These are phyloP conservation scores for Listronotus bonariensis DNA, from an alignment of 1,140 invertebrate species.

Conservation along the genomic window DNA sequence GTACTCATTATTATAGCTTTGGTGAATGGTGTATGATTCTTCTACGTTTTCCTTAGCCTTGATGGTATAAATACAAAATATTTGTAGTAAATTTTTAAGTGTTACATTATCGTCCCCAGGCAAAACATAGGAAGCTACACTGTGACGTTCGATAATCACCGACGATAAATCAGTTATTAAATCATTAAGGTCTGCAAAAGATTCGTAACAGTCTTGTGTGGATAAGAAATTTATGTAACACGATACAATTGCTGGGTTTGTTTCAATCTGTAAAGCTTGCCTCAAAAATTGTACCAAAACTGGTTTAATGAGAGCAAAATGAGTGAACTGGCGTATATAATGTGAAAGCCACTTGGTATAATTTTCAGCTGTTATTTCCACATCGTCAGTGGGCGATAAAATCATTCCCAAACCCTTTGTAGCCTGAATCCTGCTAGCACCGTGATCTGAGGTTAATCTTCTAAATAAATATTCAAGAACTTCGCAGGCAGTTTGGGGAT, in stretches of 20 bases:
- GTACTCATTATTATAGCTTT: conserved; percentile 66
- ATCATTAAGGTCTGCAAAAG: conserved; percentile 67
- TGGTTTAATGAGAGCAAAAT: conserved; percentile 70
- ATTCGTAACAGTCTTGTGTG: conserved; percentile 69
- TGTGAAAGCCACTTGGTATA: conserved; percentile 74
- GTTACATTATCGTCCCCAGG: conserved; percentile 68
- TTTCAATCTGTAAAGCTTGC: conserved; percentile 89
- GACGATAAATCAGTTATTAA: conserved; percentile 81
- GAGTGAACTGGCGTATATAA: conserved; percentile 73
- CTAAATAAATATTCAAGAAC: conserved; percentile 92
- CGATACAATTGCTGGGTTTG: conserved; percentile 80
- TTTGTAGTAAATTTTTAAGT: conserved; percentile 75
- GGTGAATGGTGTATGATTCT: conserved; percentile 69
- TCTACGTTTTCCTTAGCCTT: conserved; percentile 68
- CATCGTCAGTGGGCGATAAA: conserved; percentile 57
- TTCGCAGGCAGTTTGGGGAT: conserved; percentile 71
- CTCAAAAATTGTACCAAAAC: conserved; percentile 73
- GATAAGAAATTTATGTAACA: conserved; percentile 89
- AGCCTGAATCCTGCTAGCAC: conserved; percentile 75
- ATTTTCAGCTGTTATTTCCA: conserved; percentile 39
- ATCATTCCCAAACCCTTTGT: conserved; percentile 68
- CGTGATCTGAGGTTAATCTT: conserved; percentile 81
- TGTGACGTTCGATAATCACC: conserved; percentile 90
- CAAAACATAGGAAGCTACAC: conserved; percentile 82
- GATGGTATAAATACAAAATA: conserved; percentile 78